phyloP scores from a whole-genome alignment of 2,113 vertebrate species.

The Romanogobio albipinnatus region DNA sequence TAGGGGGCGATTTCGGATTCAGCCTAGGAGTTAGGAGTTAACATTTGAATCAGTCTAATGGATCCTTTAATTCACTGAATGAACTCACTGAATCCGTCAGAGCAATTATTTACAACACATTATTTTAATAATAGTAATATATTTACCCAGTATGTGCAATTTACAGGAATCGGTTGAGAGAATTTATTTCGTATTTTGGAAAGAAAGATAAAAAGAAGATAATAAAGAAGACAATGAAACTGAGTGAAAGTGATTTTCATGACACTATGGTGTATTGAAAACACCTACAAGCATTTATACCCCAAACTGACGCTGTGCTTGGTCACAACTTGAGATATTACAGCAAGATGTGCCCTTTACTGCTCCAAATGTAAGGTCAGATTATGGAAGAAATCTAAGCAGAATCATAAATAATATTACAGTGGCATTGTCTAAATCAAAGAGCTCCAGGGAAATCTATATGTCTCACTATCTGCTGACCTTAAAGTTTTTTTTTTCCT shows the following conservation, averaged over 20 bases:
- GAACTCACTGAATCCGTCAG: background rate
- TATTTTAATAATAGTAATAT: background rate
- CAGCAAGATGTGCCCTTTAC: background rate
- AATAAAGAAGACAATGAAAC: background rate
- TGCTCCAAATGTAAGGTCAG: slow-evolving; percentile 12
- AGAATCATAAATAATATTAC: slow-evolving; percentile 27
- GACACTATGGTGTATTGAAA: background rate
- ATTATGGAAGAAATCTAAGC: slow-evolving; percentile 23
- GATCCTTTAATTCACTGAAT: background rate
- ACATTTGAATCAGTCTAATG: background rate
- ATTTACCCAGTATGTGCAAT: background rate
- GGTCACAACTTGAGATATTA: background rate
- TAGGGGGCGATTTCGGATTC: too few species aligned
- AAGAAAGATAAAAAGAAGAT: background rate
- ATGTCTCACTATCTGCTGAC: slow-evolving; percentile 30
- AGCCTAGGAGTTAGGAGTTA: too few species aligned
- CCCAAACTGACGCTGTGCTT: background rate
- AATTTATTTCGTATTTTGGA: background rate
- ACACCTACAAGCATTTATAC: background rate
- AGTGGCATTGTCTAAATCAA: slow-evolving; percentile 26
- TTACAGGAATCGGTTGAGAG: background rate
- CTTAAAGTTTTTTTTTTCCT: slow-evolving; percentile 15
- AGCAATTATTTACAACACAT: background rate
- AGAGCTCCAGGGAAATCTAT: slow-evolving; percentile 37
- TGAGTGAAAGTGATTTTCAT: background rate